Conservation (phyloP, 2,888 invertebrate genomes). For the Pollenia griseotomentosa region DNA sequence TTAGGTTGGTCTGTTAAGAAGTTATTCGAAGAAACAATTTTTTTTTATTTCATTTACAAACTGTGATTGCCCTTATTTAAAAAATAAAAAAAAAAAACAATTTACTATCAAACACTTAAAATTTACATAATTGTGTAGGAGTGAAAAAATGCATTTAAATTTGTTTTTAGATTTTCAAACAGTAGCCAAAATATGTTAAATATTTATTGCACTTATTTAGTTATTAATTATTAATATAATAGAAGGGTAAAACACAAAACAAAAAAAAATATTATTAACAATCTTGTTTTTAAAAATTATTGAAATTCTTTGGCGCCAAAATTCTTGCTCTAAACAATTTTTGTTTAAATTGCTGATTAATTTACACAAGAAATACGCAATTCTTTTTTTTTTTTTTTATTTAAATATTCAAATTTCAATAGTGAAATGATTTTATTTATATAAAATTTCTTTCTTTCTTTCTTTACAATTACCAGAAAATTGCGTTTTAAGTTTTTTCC, state of each 20-base stretch:
- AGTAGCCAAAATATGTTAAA: constrained; percentile 65
- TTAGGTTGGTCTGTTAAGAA: not conserved
- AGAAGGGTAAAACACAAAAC: not conserved
- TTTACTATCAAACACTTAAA: constrained; percentile 1
- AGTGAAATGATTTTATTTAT: constrained; percentile 15
- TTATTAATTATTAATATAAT: constrained; percentile 12
- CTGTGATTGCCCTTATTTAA: constrained; percentile 25
- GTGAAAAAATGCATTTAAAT: constrained; percentile 7
- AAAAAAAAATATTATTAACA: constrained; percentile 20
- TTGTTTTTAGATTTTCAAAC: constrained; percentile 14
- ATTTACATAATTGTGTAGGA: constrained; percentile 32
- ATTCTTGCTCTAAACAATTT: constrained; percentile 28
- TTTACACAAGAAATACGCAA: constrained; percentile 34
- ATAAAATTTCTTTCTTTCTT: constrained; percentile 21
- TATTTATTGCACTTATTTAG: constrained; percentile 54
- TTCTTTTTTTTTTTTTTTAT: constrained; percentile 14
- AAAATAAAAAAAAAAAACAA: not conserved
- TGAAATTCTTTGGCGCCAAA: constrained; percentile 63
- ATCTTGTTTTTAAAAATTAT: constrained; percentile 35
- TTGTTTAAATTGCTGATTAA: constrained; percentile 16
- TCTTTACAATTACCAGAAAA: constrained; percentile 46
- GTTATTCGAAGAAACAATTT: not conserved
- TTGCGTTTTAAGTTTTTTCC: constrained; percentile 37
- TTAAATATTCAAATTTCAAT: not conserved
- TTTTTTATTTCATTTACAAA: not conserved